phyloP scores from a whole-genome alignment of 2,113 vertebrate genomes.

The Himantopus leucocephalus region DNA sequence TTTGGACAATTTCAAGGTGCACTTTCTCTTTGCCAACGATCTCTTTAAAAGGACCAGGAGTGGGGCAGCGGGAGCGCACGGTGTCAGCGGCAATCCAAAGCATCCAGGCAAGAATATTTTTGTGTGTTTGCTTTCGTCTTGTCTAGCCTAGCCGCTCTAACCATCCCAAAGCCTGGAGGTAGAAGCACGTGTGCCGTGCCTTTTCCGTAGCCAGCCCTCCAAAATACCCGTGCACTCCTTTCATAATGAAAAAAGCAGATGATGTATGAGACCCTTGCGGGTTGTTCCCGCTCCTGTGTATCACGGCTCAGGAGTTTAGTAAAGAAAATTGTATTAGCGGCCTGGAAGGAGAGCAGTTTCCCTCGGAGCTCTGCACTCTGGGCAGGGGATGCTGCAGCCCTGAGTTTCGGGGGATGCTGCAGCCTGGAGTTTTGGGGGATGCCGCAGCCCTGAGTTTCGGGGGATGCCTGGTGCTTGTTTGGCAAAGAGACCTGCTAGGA shows the following conservation, averaged over 20 bases:
- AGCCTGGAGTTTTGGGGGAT: neutral
- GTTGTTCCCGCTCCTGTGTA: neutral
- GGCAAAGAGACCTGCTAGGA: neutral
- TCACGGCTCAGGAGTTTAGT: neutral
- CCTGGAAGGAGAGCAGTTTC: neutral
- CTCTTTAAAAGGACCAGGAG: neutral
- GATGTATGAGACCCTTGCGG: neutral
- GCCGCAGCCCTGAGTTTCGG: neutral
- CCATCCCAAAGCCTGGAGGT: neutral
- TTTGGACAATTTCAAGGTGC: neutral
- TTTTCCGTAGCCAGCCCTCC: neutral
- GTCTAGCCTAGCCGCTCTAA: neutral
- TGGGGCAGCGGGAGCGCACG: rapidly evolving
- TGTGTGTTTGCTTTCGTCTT: constrained; percentile 9
- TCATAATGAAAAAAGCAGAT: neutral
- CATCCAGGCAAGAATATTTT: neutral
- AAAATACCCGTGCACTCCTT: neutral
- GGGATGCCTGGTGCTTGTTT: neutral
- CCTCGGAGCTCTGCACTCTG: neutral
- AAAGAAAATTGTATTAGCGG: neutral
- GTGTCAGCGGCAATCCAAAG: neutral
- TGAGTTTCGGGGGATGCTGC: neutral
- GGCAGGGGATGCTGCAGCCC: neutral
- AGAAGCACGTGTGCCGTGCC: neutral
- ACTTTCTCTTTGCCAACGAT: neutral